Evolutionary conservation across 1,140 invertebrate species (phyloP).

Genomic region (Grapholita molesta): DNA sequence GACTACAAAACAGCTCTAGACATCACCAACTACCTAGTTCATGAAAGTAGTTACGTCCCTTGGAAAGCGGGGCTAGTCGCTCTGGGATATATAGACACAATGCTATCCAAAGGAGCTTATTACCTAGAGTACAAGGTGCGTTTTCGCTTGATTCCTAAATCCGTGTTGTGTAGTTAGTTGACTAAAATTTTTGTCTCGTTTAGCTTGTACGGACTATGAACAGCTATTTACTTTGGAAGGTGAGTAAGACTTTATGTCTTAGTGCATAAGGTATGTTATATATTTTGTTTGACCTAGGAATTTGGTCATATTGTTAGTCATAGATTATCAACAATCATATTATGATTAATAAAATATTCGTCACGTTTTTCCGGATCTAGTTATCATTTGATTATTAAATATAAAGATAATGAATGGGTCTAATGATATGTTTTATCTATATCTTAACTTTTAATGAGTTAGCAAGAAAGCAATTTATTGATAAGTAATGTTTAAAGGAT

Average conservation of each 20-base stretch:
- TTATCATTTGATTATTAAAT: neutral
- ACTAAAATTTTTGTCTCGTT: neutral
- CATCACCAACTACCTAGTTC: constrained; percentile 84
- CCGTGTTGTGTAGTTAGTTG: neutral
- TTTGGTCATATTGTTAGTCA: neutral
- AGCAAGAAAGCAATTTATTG: neutral
- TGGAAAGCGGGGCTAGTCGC: constrained; percentile 87
- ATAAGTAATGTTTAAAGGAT: neutral
- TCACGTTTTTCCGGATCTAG: neutral
- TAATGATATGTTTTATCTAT: neutral
- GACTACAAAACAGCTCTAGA: constrained; percentile 84
- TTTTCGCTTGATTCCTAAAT: neutral
- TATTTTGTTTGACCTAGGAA: neutral
- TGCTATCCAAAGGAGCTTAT: constrained; percentile 84
- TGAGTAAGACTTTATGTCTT: neutral
- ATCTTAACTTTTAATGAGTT: neutral
- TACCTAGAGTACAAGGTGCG: constrained; percentile 88
- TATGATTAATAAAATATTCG: neutral
- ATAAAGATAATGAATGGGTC: neutral
- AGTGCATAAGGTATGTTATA: neutral
- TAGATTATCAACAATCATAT: neutral
- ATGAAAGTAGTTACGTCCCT: constrained; percentile 88
- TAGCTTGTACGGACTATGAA: neutral
- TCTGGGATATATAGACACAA: constrained; percentile 84
- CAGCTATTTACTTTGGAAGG: neutral